These are phyloP conservation scores for Gephyroberyx darwinii DNA, from an alignment of 2,797 vertebrate genomes.

Conservation along the genomic window DNA sequence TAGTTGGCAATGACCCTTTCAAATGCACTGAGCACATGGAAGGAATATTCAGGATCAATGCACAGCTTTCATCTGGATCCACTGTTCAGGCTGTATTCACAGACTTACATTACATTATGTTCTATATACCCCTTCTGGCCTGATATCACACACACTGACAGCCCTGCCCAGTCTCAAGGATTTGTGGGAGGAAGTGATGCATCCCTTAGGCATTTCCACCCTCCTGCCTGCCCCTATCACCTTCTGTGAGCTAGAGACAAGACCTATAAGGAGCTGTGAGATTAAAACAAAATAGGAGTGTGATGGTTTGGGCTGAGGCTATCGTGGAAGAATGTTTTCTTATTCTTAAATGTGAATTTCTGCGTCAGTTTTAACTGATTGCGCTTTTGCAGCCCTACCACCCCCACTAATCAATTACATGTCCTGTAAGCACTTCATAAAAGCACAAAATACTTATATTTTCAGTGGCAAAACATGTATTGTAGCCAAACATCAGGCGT, in stretches of 20 bases:
- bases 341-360: no score
- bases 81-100: slow-evolving; percentile 9
- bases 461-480: no score
- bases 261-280: neutral
- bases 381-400: no score
- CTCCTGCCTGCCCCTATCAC: slow-evolving; percentile 57
- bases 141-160: slow-evolving; percentile 53
- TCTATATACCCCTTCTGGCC: slow-evolving; percentile 43
- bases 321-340: no score
- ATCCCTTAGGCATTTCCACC: slow-evolving; percentile 75
- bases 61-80: slow-evolving; percentile 18
- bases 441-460: no score
- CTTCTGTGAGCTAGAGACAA: slow-evolving; percentile 23
- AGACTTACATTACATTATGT: slow-evolving; percentile 51
- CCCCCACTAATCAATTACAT: no score
- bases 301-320: no score
- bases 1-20: neutral
- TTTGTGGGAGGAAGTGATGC: slow-evolving; percentile 75
- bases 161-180: slow-evolving; percentile 61
- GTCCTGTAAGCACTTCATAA: no score
- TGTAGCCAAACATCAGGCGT: no score
- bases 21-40: slow-evolving; percentile 9
- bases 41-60: slow-evolving; percentile 22
- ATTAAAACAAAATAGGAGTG: neutral
- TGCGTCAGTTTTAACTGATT: no score